These are phyloP conservation scores for Latrodectus elegans DNA, from an alignment of 2,888 invertebrate genomes.

Conservation along the genomic window DNA sequence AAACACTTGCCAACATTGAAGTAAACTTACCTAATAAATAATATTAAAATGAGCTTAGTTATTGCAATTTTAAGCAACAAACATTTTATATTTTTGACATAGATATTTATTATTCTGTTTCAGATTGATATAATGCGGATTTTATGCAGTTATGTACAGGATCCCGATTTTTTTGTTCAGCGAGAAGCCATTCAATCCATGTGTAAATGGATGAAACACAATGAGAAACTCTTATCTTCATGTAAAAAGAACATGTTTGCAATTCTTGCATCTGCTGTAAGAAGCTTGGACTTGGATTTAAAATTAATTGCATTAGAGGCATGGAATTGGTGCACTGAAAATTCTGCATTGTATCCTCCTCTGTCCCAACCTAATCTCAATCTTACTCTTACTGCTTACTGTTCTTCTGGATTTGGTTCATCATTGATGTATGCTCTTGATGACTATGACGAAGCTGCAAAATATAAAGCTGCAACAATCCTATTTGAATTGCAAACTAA, in stretches of 20 bases:
- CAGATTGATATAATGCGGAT: slow-evolving; percentile 22
- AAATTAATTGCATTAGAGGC: slow-evolving; percentile 18
- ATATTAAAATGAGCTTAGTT: too few species aligned
- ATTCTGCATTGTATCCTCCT: neutral
- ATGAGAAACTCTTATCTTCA: neutral
- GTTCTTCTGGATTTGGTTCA: slow-evolving; percentile 29
- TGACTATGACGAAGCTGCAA: slow-evolving; percentile 23
- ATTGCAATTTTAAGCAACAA: too few species aligned
- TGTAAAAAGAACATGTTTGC: neutral
- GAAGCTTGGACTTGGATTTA: slow-evolving; percentile 31
- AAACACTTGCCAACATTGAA: too few species aligned
- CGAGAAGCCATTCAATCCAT: slow-evolving; percentile 28
- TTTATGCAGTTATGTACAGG: slow-evolving; percentile 17
- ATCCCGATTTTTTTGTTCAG: slow-evolving; percentile 41
- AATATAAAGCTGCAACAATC: slow-evolving; percentile 29
- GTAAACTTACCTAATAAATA: too few species aligned
- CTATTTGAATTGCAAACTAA: slow-evolving; percentile 8
- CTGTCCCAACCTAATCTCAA: neutral
- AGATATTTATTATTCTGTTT: neutral
- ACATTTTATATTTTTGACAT: too few species aligned
- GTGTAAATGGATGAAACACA: slow-evolving; percentile 16
- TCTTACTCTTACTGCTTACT: neutral
- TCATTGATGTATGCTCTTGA: slow-evolving; percentile 23
- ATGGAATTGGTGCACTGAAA: slow-evolving; percentile 7
- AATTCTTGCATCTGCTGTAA: slow-evolving; percentile 11